Percentiles rank a stretch among this genome's conserved stretches.
These are phyloP conservation scores for Cacatua alba DNA, from an alignment of 2,113 vertebrate species.

Conservation along the genomic window DNA sequence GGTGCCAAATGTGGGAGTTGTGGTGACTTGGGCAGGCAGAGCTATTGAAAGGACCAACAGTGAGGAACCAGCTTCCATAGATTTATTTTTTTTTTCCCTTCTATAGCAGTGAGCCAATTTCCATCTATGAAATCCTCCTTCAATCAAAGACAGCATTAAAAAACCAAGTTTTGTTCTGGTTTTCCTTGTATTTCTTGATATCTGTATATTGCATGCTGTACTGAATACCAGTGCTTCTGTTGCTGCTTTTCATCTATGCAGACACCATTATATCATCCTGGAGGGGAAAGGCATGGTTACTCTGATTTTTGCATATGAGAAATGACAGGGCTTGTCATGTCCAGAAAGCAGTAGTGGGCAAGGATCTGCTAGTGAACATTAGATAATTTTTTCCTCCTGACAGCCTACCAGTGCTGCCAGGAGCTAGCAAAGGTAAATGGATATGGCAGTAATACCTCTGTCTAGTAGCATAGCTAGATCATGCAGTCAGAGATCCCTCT, in stretches of 20 bases:
- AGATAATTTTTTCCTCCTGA: conserved; percentile 26
- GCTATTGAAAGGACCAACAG: not conserved
- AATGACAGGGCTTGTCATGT: conserved; percentile 55
- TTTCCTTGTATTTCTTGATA: not conserved
- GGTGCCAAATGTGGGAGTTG: not conserved
- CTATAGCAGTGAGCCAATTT: not conserved
- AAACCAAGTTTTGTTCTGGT: not conserved
- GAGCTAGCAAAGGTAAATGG: conserved; percentile 25
- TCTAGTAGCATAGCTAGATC: not conserved
- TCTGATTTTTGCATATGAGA: conserved; percentile 46
- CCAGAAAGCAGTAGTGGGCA: not conserved
- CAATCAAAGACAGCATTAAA: not conserved
- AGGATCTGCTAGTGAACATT: conserved; percentile 47
- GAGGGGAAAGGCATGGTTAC: not conserved
- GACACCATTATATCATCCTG: conserved; percentile 3
- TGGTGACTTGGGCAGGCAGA: not conserved
- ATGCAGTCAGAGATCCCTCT: not conserved
- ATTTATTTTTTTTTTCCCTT: not conserved
- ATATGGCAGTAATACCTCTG: conserved; percentile 15
- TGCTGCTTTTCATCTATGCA: not conserved
- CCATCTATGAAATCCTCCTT: not conserved
- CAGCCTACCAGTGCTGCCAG: conserved; percentile 23
- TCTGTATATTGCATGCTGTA: not conserved
- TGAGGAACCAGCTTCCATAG: not conserved
- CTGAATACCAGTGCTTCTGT: not conserved